Conservation (phyloP, 2,888 invertebrate genomes). For the Hirtodrosophila trivittata region DNA sequence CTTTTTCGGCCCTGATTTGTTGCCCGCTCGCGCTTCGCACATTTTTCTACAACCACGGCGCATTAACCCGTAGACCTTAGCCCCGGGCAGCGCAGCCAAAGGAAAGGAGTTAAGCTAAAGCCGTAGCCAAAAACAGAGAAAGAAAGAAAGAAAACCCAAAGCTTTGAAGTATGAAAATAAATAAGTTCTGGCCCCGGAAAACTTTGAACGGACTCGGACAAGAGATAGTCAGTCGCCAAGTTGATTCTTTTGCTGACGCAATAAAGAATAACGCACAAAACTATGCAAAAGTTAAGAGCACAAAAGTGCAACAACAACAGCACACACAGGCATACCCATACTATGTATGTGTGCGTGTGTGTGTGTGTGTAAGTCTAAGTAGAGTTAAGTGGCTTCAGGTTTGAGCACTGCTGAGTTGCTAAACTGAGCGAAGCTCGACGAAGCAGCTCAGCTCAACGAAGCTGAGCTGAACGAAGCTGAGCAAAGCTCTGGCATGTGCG, state of each 20-base stretch:
- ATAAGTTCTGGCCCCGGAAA: constrained; percentile 48
- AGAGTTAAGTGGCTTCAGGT: constrained; percentile 11
- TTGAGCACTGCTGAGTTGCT: constrained; percentile 10
- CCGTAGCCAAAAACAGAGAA: constrained; percentile 20
- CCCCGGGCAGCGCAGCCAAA: too few relatives aligned
- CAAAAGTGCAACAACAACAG: constrained; percentile 22
- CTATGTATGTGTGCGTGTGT: too few relatives aligned
- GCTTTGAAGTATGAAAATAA: constrained; percentile 67
- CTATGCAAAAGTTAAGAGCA: constrained; percentile 33
- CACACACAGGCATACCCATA: constrained; percentile 4
- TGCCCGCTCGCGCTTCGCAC: constrained; percentile 25
- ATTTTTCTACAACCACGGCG: constrained; percentile 10
- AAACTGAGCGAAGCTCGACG: background rate
- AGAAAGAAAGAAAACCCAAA: constrained; percentile 15
- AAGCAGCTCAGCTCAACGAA: background rate
- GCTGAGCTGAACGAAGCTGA: background rate
- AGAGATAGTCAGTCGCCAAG: constrained; percentile 40
- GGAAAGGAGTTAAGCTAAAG: background rate
- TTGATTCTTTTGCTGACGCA: constrained; percentile 24
- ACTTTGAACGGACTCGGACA: constrained; percentile 42
- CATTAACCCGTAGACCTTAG: too few relatives aligned
- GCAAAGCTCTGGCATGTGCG: constrained; percentile 10
- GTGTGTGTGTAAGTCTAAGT: constrained; percentile 1
- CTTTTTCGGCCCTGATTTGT: constrained; percentile 30
- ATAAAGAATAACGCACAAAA: constrained; percentile 42